phyloP scores from a whole-genome alignment of 2,113 vertebrate species.

The Stictonetta naevosa region DNA sequence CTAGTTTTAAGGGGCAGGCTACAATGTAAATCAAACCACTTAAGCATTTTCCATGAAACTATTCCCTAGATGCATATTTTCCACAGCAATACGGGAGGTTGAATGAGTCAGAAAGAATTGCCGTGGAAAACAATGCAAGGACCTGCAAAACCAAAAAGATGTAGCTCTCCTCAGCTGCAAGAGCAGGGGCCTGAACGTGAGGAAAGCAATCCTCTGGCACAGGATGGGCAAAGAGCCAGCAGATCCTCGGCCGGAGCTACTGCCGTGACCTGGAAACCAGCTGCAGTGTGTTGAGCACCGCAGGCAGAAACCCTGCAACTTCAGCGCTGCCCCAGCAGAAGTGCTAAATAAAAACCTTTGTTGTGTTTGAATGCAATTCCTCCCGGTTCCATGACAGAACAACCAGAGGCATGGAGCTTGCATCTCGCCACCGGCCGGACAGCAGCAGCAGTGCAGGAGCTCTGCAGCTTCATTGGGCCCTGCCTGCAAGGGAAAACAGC shows the following conservation, averaged over 20 bases:
- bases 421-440: background rate
- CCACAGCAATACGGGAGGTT: background rate
- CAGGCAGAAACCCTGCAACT: background rate
- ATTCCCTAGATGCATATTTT: background rate
- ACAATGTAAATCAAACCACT: background rate
- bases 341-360: background rate
- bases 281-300: fast-evolving
- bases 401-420: fast-evolving
- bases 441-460: background rate
- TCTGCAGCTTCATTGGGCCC: background rate
- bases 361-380: background rate
- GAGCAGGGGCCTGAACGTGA: fast-evolving
- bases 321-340: background rate
- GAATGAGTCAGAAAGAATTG: background rate
- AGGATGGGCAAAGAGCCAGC: background rate
- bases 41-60: background rate
- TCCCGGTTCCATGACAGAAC: background rate
- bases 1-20: background rate
- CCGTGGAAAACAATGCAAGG: background rate
- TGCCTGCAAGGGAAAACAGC: fast-evolving
- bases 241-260: background rate
- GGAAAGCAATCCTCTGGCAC: background rate
- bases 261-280: background rate
- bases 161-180: background rate
- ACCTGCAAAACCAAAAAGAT: background rate